Conservation (phyloP, 2,888 invertebrate species). For the Coelogynopora nodosa region DNA sequence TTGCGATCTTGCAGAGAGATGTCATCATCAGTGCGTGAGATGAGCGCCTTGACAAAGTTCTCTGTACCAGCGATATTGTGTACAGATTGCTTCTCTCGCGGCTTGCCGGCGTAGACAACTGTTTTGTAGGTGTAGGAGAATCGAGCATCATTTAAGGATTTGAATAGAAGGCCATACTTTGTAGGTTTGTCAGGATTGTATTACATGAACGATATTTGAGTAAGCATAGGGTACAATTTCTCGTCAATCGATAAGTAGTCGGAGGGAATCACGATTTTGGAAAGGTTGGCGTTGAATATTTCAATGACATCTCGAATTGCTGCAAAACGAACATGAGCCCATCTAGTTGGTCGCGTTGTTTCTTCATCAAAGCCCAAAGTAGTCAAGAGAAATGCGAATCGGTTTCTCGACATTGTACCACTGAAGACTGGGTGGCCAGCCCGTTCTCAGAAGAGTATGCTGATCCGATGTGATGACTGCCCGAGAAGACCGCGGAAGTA, state of each 20-base stretch:
- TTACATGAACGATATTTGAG: not conserved
- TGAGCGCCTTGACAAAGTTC: not conserved
- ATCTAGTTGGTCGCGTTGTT: not conserved
- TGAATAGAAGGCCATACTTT: not conserved
- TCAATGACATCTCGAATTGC: not conserved
- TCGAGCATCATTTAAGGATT: conserved; percentile 3
- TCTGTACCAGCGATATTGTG: conserved; percentile 9
- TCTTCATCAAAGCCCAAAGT: not conserved
- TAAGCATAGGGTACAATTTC: not conserved
- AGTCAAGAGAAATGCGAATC: not conserved
- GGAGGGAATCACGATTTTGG: not conserved
- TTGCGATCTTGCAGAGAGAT: conserved; percentile 15
- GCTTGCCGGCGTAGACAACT: conserved; percentile 19
- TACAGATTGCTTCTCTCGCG: not conserved
- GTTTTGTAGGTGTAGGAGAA: not conserved
- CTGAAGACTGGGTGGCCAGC: conserved; percentile 19
- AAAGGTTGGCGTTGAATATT: conserved; percentile 1
- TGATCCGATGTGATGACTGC: not conserved
- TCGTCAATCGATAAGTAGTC: conserved; percentile 14
- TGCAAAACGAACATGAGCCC: conserved; percentile 12
- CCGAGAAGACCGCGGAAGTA: conserved; percentile 30
- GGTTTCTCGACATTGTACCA: conserved; percentile 1
- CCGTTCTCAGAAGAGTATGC: not conserved
- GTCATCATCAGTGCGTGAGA: not conserved
- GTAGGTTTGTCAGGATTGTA: conserved; percentile 30